Conservation (phyloP, 2,113 vertebrate species). For the Crotalus viridis region DNA sequence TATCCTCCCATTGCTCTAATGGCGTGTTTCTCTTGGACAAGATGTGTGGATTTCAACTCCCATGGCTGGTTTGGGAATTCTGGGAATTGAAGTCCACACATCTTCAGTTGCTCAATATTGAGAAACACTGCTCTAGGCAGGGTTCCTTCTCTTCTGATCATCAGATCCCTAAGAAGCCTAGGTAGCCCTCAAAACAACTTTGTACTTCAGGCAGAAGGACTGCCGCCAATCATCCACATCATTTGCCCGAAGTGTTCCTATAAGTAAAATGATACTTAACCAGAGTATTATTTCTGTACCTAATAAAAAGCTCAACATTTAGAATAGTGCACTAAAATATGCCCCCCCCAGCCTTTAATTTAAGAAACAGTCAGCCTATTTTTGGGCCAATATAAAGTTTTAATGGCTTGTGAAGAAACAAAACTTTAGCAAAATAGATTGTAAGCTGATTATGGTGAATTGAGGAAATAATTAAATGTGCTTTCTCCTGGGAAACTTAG, state of each 20-base stretch:
- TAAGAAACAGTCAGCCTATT: neutral
- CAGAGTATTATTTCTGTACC: neutral
- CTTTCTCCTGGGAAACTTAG: neutral
- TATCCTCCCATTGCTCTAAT: neutral
- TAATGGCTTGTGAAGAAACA: neutral
- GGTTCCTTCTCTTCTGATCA: neutral
- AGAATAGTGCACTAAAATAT: neutral
- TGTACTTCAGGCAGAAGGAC: neutral
- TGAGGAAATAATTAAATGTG: neutral
- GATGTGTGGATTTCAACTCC: too few relatives aligned
- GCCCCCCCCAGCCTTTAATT: neutral
- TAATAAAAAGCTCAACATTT: neutral
- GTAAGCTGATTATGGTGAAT: neutral
- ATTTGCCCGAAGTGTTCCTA: neutral
- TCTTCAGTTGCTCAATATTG: neutral
- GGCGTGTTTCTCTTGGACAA: too few relatives aligned
- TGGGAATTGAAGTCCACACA: neutral
- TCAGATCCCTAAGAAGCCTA: neutral
- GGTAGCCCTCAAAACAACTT: neutral
- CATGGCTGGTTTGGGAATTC: too few relatives aligned
- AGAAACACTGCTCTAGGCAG: neutral
- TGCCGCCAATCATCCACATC: neutral
- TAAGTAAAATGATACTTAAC: conserved; percentile 1
- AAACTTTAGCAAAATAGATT: neutral
- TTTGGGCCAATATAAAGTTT: neutral